Conservation (phyloP, 2,888 invertebrate genomes). For the Ennomos fuscantarius region DNA sequence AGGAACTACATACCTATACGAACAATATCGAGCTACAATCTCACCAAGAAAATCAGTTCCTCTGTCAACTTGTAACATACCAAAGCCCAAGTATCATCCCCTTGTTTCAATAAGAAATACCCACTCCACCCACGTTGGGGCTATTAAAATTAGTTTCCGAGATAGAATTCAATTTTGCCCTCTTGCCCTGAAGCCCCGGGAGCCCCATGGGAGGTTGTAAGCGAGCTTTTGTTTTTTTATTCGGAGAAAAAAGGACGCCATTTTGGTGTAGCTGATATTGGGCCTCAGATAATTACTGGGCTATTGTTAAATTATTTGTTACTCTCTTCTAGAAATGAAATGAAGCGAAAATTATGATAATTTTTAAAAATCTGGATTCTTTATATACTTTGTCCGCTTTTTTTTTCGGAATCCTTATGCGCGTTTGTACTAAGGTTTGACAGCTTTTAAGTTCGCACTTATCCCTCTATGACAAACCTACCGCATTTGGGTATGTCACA, state of each 20-base stretch:
- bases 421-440: no score
- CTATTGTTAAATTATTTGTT: conserved; percentile 14
- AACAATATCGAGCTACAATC: not conserved
- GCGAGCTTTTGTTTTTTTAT: conserved; percentile 27
- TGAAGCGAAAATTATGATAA: no score
- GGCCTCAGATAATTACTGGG: conserved; percentile 30
- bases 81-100: conserved; percentile 12
- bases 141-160: conserved; percentile 68
- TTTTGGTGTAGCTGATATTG: conserved; percentile 29
- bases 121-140: conserved; percentile 39
- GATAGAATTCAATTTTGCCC: conserved; percentile 60
- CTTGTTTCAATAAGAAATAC: conserved; percentile 41
- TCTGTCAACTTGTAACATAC: conserved; percentile 1
- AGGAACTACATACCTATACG: no score
- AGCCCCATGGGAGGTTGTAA: conserved; percentile 5
- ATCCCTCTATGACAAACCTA: no score
- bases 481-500: no score
- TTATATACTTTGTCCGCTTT: no score
- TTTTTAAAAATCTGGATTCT: no score
- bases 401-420: no score
- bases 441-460: no score
- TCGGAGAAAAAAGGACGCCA: conserved; percentile 23
- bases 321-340: no score
- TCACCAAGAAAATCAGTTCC: conserved; percentile 10
- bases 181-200: conserved; percentile 7